Base-by-base conservation (phyloP, 2,888 invertebrate species). In the Coleophora deauratella region DNA sequence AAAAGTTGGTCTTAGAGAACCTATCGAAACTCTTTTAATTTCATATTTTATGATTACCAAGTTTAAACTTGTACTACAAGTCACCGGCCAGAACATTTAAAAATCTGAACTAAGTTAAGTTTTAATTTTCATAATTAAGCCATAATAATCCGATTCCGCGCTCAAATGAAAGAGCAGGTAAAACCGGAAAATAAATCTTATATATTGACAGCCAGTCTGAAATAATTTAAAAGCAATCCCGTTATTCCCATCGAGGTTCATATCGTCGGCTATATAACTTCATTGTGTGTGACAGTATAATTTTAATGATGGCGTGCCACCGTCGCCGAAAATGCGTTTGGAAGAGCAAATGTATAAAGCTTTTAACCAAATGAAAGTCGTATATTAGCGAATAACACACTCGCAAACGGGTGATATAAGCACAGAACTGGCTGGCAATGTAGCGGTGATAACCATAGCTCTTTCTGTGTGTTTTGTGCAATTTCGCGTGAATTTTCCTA, bases 341-440 rank as follows among this genome's bases (percentile, higher is more conserved):
- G 63, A 65, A 65, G 60, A 62, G 64, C 67, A 71, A 79, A 72
- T 68, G 66, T 72, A 78, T 70, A 70, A 78, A 74, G 81, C 82
- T 82, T 82, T 82, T 81, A 82, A 76, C 72, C 68, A 79, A 82
- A 82, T 82, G 79, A 82, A 80, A 75, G 55, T 60, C 73, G 66
- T 81, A 74, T 71, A 79, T 79, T 74, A 76, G 69, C 56, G 72
- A 72, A 78, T 79, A 80, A 76, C 73, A 63, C 66, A 73, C 72
- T 73, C 72, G 71, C 72, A 74, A 74, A 70, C 70, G 62, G 56
- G 65, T 71, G 70, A 70, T 73, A 72, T 78, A 73, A 77, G 67
- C 68, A 66, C 72, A 76, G 71, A 75, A 77, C 72, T 67, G 70
- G 65, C 73, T 67, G 71, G 73, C 70, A 72, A 65, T 69, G 67